These are phyloP conservation scores for Hippopotamyrus pictus DNA, from an alignment of 2,797 vertebrate species.

Conservation along the genomic window DNA sequence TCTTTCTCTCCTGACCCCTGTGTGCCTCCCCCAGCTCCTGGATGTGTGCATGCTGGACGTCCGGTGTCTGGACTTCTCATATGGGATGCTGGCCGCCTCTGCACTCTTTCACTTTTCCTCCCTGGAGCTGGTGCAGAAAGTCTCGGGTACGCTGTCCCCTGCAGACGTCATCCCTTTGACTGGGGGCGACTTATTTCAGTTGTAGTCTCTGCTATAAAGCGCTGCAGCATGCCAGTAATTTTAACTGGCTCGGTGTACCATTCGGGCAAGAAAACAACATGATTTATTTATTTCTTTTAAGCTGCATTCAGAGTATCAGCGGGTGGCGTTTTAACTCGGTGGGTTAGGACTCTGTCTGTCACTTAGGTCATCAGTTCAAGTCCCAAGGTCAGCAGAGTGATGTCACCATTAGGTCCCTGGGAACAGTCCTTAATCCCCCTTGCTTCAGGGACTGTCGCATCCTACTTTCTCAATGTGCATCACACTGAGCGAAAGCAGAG, in stretches of 20 bases:
- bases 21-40: conserved; percentile 61
- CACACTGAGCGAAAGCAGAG: neutral
- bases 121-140: conserved; percentile 79
- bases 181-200: neutral
- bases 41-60: conserved; percentile 87
- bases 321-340: neutral
- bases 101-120: conserved; percentile 94
- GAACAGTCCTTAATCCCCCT: neutral
- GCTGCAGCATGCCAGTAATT: neutral
- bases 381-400: neutral
- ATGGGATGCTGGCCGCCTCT: conserved; percentile 82
- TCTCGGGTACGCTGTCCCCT: conserved; percentile 71
- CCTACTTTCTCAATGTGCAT: neutral
- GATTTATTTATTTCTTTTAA: neutral
- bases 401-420: neutral
- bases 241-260: neutral
- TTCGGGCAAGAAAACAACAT: neutral
- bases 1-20: neutral
- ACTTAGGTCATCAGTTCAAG: neutral
- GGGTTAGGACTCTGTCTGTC: neutral
- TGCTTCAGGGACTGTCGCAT: neutral
- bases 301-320: neutral
- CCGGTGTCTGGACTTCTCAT: conserved; percentile 80
- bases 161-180: too few relatives aligned
- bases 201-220: neutral